Evolutionary conservation across 2,888 invertebrate genomes (phyloP).

Genomic region (Ophraella communa): DNA sequence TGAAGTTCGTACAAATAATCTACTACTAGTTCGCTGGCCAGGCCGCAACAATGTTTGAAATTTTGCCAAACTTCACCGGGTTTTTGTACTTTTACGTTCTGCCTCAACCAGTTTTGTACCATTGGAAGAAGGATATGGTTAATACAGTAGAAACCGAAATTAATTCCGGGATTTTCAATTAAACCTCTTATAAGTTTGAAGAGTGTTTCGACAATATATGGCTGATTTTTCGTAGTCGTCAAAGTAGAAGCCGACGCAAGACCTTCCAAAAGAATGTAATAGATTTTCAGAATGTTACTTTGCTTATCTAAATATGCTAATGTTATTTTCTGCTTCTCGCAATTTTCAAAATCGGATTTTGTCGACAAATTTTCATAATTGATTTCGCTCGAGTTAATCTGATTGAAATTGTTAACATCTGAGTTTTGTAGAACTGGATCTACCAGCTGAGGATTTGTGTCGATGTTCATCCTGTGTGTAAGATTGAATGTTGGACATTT

Average conservation of each 20-base stretch:
- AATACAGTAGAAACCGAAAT: slow-evolving; percentile 89
- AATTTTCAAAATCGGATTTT: slow-evolving; percentile 57
- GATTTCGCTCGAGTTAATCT: slow-evolving; percentile 70
- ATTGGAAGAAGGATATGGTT: slow-evolving; percentile 91
- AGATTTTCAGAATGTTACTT: slow-evolving; percentile 86
- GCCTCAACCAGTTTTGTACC: slow-evolving; percentile 91
- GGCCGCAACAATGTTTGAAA: slow-evolving; percentile 93
- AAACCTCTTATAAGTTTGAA: slow-evolving; percentile 84
- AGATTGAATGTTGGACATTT: slow-evolving; percentile 92
- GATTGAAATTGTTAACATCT: slow-evolving; percentile 64
- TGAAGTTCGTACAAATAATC: slow-evolving; percentile 81
- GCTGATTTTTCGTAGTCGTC: slow-evolving; percentile 78
- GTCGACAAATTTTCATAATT: slow-evolving; percentile 69
- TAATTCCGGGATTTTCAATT: slow-evolving; percentile 81
- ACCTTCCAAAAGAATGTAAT: slow-evolving; percentile 89
- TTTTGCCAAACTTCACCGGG: slow-evolving; percentile 85
- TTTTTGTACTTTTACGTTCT: slow-evolving; percentile 66
- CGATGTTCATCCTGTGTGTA: slow-evolving; percentile 81
- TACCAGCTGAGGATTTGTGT: slow-evolving; percentile 79
- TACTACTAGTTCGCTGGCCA: slow-evolving; percentile 90
- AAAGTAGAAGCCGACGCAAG: slow-evolving; percentile 81
- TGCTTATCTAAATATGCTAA: slow-evolving; percentile 75
- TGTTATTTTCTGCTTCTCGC: slow-evolving; percentile 63
- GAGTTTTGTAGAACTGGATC: slow-evolving; percentile 83
- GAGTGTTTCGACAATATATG: slow-evolving; percentile 85